Conservation (phyloP, 2,888 invertebrate genomes). For the Thalpophila matura region DNA sequence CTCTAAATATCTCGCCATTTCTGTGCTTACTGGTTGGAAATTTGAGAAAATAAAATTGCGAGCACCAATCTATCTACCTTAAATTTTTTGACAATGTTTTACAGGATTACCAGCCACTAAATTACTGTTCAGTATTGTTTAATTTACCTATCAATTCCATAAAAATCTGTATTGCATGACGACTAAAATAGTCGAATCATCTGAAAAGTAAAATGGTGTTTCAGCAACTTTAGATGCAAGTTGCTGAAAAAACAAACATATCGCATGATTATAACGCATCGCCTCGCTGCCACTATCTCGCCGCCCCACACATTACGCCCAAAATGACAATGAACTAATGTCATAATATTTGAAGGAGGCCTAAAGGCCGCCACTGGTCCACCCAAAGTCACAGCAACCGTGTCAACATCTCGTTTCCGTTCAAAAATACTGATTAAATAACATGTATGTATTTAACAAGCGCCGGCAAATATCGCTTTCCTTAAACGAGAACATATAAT, state of each 20-base stretch:
- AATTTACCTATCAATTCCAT: no score
- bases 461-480: conserved; percentile 50
- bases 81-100: no score
- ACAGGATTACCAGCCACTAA: no score
- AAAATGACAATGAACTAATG: conserved; percentile 51
- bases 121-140: no score
- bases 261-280: background rate
- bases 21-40: background rate
- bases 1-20: background rate
- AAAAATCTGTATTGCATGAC: no score
- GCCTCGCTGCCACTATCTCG: conserved; percentile 10
- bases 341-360: conserved; percentile 61
- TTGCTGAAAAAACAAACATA: no score
- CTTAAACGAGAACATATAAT: conserved; percentile 40
- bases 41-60: no score
- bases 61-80: no score
- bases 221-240: no score
- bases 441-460: conserved; percentile 41
- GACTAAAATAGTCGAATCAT: no score
- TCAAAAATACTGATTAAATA: conserved; percentile 66
- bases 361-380: conserved; percentile 43
- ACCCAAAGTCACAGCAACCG: conserved; percentile 33
- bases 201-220: no score
- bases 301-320: conserved; percentile 25
- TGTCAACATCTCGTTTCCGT: conserved; percentile 67